Evolutionary conservation across 23 tunicate species (phyloP).

Genomic region (Botrylloides violaceus): DNA sequence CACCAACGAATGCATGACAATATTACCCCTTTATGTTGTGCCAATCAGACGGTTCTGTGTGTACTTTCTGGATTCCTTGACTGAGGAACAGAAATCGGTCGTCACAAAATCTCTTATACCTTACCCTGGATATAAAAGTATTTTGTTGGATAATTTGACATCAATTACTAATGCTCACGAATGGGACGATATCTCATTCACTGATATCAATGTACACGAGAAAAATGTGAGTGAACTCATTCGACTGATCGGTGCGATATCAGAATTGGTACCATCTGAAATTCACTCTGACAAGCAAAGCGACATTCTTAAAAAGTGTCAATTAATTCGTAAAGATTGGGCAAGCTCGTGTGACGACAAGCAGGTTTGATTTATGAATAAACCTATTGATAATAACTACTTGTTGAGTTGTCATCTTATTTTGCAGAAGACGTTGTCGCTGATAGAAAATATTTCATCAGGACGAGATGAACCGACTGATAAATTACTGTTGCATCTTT

Average conservation of each 20-base stretch:
- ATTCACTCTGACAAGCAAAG: background rate
- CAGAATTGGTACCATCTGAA: background rate
- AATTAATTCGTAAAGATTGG: slow-evolving; percentile 1
- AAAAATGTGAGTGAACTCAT: slow-evolving; percentile 18
- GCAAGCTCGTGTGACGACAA: slow-evolving; percentile 5
- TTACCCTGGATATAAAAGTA: background rate
- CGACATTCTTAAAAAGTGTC: background rate
- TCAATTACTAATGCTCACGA: background rate
- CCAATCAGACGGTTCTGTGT: slow-evolving; percentile 8
- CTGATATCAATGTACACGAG: slow-evolving; percentile 23
- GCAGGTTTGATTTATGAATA: background rate
- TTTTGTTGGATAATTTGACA: background rate
- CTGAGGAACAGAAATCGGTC: background rate
- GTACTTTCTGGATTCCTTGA: slow-evolving; percentile 1
- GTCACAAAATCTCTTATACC: slow-evolving; percentile 6
- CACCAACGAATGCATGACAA: background rate
- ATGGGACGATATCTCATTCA: background rate
- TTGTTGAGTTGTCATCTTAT: too few relatives aligned
- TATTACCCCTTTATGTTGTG: slow-evolving; percentile 15
- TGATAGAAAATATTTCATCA: background rate
- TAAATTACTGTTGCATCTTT: slow-evolving; percentile 9
- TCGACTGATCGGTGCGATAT: background rate
- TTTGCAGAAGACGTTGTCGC: background rate
- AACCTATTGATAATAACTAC: too few relatives aligned
- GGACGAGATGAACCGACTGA: background rate